phyloP scores from a whole-genome alignment of 2,888 invertebrate genomes.

The Sturmia bella region DNA sequence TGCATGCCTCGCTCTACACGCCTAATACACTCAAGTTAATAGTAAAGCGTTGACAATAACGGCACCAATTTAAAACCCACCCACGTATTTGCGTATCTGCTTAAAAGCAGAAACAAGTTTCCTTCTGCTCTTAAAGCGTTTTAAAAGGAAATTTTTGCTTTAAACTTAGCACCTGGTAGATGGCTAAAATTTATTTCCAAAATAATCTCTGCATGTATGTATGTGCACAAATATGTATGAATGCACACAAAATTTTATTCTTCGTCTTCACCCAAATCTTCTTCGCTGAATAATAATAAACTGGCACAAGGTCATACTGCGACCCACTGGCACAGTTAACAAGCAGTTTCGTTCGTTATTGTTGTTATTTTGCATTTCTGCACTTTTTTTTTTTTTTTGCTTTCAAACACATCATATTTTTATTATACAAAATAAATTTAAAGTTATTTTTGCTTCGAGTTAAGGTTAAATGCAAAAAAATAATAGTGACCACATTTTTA shows the following conservation, averaged over 20 bases:
- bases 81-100: no score
- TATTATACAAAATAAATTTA: conserved; percentile 39
- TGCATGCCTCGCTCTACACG: no score
- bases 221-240: not conserved
- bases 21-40: no score
- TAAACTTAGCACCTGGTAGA: conserved; percentile 12
- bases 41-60: no score
- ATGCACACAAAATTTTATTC: conserved; percentile 30
- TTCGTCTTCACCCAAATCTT: conserved; percentile 70
- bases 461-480: conserved; percentile 64
- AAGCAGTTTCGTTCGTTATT: conserved; percentile 19
- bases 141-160: conserved; percentile 6
- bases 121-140: conserved; percentile 13
- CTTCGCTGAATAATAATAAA: no score
- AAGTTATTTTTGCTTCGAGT: conserved; percentile 62
- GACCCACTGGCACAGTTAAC: conserved; percentile 79
- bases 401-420: conserved; percentile 35
- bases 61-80: no score
- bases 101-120: conserved; percentile 3
- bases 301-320: conserved; percentile 80
- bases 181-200: not conserved
- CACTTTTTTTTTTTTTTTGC: conserved; percentile 24
- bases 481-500: conserved; percentile 41
- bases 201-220: no score
- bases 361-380: conserved; percentile 35